Base-by-base conservation (phyloP, 2,888 invertebrate genomes). In the Pecten maximus region DNA sequence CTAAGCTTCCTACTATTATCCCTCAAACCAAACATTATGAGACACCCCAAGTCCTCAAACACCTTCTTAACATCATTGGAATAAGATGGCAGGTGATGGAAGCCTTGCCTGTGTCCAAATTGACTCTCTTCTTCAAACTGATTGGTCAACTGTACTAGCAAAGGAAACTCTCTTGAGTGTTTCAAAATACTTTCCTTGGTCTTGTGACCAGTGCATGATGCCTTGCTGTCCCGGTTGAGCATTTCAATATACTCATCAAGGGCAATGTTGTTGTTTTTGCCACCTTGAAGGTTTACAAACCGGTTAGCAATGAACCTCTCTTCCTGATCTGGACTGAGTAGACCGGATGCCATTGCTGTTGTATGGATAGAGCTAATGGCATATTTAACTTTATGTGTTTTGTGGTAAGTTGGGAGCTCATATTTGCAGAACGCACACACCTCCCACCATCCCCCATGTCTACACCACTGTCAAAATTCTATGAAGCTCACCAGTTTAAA, bases 361-460 rank as follows among this genome's bases (percentile, higher is more conserved):
- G n/a, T n/a, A n/a, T n/a, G n/a, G n/a, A n/a, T n/a, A n/a, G n/a
- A n/a, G n/a, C n/a, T n/a, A n/a, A n/a, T n/a, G n/a, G n/a, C n/a
- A n/a, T n/a, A n/a, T n/a, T n/a, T n/a, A n/a, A n/a, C n/a, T 60
- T 91, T 92, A 88, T 92, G 86, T 54, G 92, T 92, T 40, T 87
- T 86, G 87, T 91, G 87, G 60, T 92, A 91, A 23, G 91, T 88
- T 48, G 91, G 90, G 23, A 90, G 39, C 50, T 92, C 91, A 89
- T 90, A 92, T 40, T 91, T 12, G 92, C 88, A 50, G 89, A 91
- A 44, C 90, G 19, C 19, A 91, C 88, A 40, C 87, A 90, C 50
- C 90, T 35, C 23, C 44, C 40, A 28, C 90, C 91, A 87, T 91
- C 90, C 28, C 74, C 91, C 89, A 89, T 87, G 86, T 91, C 91